phyloP scores from a whole-genome alignment of 2,113 vertebrate genomes.

The Poeciliopsis prolifica region DNA sequence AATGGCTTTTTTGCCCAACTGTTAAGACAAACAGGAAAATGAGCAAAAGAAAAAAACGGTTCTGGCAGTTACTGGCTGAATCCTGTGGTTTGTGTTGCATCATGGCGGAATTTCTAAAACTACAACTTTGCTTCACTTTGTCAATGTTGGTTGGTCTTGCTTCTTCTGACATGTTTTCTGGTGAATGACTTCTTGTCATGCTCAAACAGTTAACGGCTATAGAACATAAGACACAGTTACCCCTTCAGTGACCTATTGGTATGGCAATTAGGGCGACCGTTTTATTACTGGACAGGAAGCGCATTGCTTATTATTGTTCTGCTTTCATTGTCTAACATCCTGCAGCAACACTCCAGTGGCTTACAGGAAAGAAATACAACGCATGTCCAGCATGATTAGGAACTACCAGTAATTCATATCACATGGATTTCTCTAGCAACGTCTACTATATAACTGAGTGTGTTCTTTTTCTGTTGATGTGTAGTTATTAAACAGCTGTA shows the following conservation, averaged over 20 bases:
- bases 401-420: constrained; percentile 9
- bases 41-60: not conserved
- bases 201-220: not conserved
- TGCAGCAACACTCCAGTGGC: constrained; percentile 35
- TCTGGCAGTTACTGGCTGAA: not conserved
- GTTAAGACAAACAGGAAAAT: not conserved
- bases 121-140: not conserved
- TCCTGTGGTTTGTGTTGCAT: not conserved
- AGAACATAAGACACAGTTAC: not conserved
- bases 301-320: constrained; percentile 37
- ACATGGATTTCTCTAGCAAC: constrained; percentile 1
- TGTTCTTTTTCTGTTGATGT: not conserved
- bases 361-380: constrained; percentile 34
- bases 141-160: not conserved
- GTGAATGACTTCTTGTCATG: not conserved
- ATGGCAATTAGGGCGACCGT: constrained; percentile 26
- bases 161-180: not conserved
- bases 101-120: not conserved
- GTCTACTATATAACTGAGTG: not conserved
- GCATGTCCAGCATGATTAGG: constrained; percentile 11
- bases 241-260: not conserved
- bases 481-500: not conserved
- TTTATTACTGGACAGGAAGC: constrained; percentile 41
- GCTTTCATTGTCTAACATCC: constrained; percentile 58
- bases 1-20: not conserved